Base-by-base conservation (phyloP, 2,113 vertebrate genomes). In the Stictonetta naevosa region DNA sequence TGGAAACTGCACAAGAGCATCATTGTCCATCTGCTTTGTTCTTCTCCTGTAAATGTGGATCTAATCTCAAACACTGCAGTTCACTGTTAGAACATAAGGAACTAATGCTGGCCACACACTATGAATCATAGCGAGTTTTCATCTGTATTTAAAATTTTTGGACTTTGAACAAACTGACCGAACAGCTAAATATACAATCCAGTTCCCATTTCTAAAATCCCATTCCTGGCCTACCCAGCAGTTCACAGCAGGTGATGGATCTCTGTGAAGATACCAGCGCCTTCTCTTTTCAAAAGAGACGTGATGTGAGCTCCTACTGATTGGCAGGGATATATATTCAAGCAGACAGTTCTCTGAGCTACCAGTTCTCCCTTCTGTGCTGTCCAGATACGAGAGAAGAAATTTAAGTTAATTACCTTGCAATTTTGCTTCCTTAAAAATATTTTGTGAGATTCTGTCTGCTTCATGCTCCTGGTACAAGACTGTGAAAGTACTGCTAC, bases 141-240 rank as follows among this genome's bases (percentile, higher is more conserved):
- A 82, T 72, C 83, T 83, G 55, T 40, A 83, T 84, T 92, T 92
- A 85, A 44, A 85, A 75, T 83, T 66, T 60, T 86, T 92, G 68
- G 68, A 86, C 86, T 88, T 86, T 15, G 90, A 86, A 83, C 64
- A 94, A 95, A 94, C 59, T 89, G 80, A 89, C 67, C 74, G 73
- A 93, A 95, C 16, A 88, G 64, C 83, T 93, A 83, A 93, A 94
- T 95, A 95, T 76, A 93, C 63, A 74, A 38, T 13, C 58, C 60
- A 52, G 48, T 40, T 90, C 60, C 28, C 34, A 36, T 46, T 79
- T 95, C 79, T 90, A 59, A 76, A 79, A 64, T 52, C 10, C 64
- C 42, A 26, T 86, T 93, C 95, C 85, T 92, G 74, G 31, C 46
- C 25, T 69, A 44, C 59, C 63, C 72, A 78, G n/a, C 42, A 64